Conservation (phyloP, 2,113 vertebrate species). For the Fregata magnificens region DNA sequence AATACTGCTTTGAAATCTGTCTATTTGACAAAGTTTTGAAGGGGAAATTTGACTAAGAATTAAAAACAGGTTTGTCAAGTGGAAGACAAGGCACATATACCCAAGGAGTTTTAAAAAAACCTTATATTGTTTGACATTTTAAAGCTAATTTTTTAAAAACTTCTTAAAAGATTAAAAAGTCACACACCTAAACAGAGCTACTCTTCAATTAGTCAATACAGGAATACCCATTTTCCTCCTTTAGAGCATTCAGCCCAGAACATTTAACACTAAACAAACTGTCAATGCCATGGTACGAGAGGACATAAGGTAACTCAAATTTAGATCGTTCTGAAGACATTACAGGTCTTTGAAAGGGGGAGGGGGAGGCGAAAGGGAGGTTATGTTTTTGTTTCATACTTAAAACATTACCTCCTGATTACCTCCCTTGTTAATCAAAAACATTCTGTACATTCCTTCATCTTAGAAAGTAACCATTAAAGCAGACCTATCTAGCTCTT, state of each 20-base stretch:
- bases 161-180: background rate
- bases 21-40: background rate
- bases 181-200: background rate
- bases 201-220: background rate
- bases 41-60: background rate
- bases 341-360: background rate
- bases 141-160: background rate
- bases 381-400: constrained; percentile 58
- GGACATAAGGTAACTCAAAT: constrained; percentile 27
- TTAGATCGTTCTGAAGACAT: constrained; percentile 42
- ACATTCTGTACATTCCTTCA: constrained; percentile 66
- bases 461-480: constrained; percentile 46
- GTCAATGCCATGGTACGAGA: background rate
- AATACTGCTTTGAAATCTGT: background rate
- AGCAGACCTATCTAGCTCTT: constrained; percentile 27
- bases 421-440: constrained; percentile 60
- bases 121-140: background rate
- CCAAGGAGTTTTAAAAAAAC: background rate
- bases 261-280: constrained; percentile 11
- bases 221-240: background rate
- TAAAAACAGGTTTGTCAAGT: background rate
- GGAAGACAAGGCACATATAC: background rate
- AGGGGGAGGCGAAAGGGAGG: constrained; percentile 16
- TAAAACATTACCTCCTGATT: constrained; percentile 52
- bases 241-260: background rate